phyloP scores from a whole-genome alignment of 2,797 vertebrate genomes.

The Hoplostethus mediterraneus region DNA sequence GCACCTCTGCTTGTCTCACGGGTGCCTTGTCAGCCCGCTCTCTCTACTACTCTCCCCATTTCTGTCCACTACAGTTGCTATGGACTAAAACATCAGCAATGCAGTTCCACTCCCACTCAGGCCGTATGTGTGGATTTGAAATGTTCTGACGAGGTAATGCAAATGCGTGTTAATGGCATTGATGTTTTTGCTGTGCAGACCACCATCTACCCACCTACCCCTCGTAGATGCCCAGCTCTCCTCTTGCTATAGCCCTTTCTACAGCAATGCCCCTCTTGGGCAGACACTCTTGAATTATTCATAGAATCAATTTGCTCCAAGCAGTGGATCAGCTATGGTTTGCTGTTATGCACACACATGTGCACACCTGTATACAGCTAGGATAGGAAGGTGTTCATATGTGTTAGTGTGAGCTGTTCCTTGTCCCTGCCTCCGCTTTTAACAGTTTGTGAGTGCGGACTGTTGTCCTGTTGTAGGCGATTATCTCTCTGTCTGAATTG shows the following conservation, averaged over 20 bases:
- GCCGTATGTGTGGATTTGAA: slow-evolving; percentile 6
- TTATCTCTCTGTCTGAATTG: slow-evolving; percentile 2
- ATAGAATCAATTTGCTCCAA: slow-evolving; percentile 63
- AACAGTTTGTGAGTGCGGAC: not conserved
- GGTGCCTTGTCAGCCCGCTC: slow-evolving; percentile 34
- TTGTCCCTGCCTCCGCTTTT: slow-evolving; percentile 15
- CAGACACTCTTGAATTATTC: slow-evolving; percentile 76
- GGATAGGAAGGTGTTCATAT: slow-evolving; percentile 22
- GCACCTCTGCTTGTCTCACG: slow-evolving; percentile 11
- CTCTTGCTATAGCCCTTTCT: slow-evolving; percentile 40
- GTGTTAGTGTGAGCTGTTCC: not conserved
- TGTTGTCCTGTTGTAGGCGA: slow-evolving; percentile 1
- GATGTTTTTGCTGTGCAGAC: not conserved
- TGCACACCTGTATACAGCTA: slow-evolving; percentile 17
- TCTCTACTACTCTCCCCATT: slow-evolving; percentile 21
- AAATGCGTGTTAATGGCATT: slow-evolving; percentile 29
- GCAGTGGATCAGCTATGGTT: slow-evolving; percentile 53
- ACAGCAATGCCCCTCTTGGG: slow-evolving; percentile 63
- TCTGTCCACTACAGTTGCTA: slow-evolving; percentile 33
- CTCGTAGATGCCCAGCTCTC: slow-evolving; percentile 38
- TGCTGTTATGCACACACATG: slow-evolving; percentile 34
- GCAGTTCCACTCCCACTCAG: not conserved
- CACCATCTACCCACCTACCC: slow-evolving; percentile 17
- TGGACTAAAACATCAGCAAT: slow-evolving; percentile 31
- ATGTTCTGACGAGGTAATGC: slow-evolving; percentile 24